These are phyloP conservation scores for Sitta europaea DNA, from an alignment of 2,113 vertebrate species.

Conservation along the genomic window DNA sequence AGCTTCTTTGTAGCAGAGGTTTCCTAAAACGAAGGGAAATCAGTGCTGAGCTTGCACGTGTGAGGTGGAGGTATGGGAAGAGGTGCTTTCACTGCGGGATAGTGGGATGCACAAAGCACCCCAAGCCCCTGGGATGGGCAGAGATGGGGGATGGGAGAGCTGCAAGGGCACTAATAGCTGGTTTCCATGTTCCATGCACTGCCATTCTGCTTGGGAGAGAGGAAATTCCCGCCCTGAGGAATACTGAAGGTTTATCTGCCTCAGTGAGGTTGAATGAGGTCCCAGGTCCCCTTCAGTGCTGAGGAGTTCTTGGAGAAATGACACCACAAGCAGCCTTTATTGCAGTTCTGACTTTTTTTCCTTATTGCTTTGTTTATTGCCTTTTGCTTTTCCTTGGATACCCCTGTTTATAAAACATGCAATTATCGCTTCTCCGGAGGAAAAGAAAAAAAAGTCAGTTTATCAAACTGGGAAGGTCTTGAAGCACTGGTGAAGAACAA, in stretches of 20 bases:
- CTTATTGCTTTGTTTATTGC: not conserved
- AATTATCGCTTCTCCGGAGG: not conserved
- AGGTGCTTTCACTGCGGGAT: not conserved
- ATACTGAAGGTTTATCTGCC: not conserved
- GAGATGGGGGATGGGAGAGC: not conserved
- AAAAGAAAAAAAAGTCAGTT: not conserved
- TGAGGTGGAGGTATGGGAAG: not conserved
- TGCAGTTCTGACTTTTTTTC: not conserved
- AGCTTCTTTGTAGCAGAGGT: not conserved
- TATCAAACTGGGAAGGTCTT: not conserved
- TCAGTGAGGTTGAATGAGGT: not conserved
- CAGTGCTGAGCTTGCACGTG: not conserved
- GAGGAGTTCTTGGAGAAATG: not conserved
- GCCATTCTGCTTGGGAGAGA: not conserved
- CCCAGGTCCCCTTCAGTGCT: not conserved
- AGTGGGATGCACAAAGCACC: not conserved
- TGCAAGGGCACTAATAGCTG: not conserved
- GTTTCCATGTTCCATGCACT: not conserved
- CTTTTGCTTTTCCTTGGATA: not conserved
- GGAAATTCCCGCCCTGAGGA: not conserved
- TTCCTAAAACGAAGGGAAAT: not conserved
- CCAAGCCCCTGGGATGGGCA: not conserved
- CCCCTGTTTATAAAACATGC: not conserved
- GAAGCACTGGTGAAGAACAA: not conserved
- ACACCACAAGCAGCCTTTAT: not conserved